Evolutionary conservation across 1,140 invertebrate species (phyloP).

Genomic region (Dendrolimus punctatus): DNA sequence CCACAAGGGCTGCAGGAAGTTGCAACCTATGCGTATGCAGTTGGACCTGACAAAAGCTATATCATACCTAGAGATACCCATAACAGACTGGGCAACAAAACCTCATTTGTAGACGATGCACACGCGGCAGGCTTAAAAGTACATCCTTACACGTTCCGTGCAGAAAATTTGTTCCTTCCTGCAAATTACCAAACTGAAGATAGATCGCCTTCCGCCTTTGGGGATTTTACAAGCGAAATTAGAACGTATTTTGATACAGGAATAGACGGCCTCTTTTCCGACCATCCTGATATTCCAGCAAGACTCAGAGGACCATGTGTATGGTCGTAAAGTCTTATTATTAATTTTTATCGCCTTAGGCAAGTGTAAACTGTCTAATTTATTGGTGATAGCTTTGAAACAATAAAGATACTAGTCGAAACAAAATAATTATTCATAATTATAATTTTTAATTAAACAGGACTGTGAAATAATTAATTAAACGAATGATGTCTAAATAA

Average conservation of each 20-base stretch:
- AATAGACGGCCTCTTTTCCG: conserved; percentile 54
- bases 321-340: background rate
- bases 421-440: no score
- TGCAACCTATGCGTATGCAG: conserved; percentile 47
- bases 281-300: conserved; percentile 48
- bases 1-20: conserved; percentile 41
- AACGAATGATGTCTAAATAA: no score
- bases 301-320: conserved; percentile 27
- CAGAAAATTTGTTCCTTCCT: conserved; percentile 50
- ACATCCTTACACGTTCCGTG: conserved; percentile 54
- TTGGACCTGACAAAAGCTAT: conserved; percentile 50
- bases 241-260: conserved; percentile 44
- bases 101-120: conserved; percentile 46
- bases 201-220: conserved; percentile 20
- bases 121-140: conserved; percentile 48
- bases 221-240: conserved; percentile 41
- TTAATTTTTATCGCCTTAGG: no score
- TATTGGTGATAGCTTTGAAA: no score
- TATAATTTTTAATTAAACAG: no score
- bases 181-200: conserved; percentile 31
- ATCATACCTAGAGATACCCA: conserved; percentile 47
- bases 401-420: no score
- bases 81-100: conserved; percentile 33
- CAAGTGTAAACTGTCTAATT: no score
- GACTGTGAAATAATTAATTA: no score